Base-by-base conservation (phyloP, 2,888 invertebrate genomes). In the Andrena marginata region DNA sequence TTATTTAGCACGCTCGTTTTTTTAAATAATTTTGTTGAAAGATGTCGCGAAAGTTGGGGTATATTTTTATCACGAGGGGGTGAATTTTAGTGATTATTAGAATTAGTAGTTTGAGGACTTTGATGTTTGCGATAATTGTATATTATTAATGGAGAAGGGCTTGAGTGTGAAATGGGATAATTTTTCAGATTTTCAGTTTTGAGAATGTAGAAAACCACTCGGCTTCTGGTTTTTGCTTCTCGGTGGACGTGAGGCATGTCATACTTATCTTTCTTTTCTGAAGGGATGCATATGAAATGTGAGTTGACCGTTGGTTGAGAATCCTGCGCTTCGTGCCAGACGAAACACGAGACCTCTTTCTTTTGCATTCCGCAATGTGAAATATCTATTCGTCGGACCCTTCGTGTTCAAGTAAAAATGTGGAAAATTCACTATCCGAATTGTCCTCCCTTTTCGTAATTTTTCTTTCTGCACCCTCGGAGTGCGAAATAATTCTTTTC, bases 271-370 rank as follows among this genome's bases (percentile, higher is more conserved):
- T 56, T 10, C 23, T 56, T 56, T 56, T 56, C 20, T 26, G 23
- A 20, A 20, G 56, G 20, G 56, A 23, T 23, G 56, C 23, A 23
- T 26, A 23, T 56, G 29, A 76, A 62, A 54, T 69, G 62, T 20
- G 70, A 3, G 20, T 3, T 60, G n/a, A 10, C 16, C 29, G 48
- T 56, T 48, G 29, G 31, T 69, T 59, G 42, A 70, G 59, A 70
- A 59, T 59, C 20, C 62, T 62, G 7, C 33, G 10, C 8, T 20
- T 33, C 33, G 20, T 20, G 33, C 23, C 29, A 5, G 23, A 33
- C 48, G 29, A 51, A 42, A 35, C 7, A 42, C n/a, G 35, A 33
- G 31, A 29, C 2, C 16, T 23, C 26, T 20, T 62, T 33, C 62
- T 33, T 10, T 62, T 8, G 4, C 42, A 62, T 62, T 60, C 7